Base-by-base conservation (phyloP, 1,140 invertebrate species). In the Pseudomyrmex flavicornis region DNA sequence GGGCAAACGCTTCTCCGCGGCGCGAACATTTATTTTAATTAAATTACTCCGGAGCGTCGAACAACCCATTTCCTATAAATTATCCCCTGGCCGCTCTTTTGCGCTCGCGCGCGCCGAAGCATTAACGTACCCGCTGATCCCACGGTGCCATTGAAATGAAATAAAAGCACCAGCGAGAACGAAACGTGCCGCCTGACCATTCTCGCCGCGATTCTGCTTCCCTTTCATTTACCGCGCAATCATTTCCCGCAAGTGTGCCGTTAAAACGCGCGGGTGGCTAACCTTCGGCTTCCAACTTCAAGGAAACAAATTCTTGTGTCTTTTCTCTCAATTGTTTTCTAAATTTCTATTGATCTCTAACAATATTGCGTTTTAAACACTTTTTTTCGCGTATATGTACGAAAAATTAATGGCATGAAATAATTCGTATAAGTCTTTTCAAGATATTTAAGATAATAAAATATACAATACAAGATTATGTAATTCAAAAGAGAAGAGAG, bases 31-130 rank as follows among this genome's bases (percentile, higher is more conserved):
- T 94, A 94, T 94, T 94, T 94, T 94, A 94, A 94, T 94, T 94
- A 94, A 94, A 94, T 94, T 94, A 94, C 93, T 93, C 89, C 91
- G 89, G 92, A 93, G 92, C 90, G 90, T 94, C 94, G 94, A 94
- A 94, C 94, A 94, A 94, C 92, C 94, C 94, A 94, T 94, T 94
- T 94, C 93, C 94, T 94, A 94, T 94, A 94, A 94, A 94, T 94
- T 94, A 94, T 94, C 91, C 93, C 92, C 93, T 93, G 90, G 90
- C 91, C 85, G 89, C 86, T 91, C 90, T 90, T 91, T 90, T 90
- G 82, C 61, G 63, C 74, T 83, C 82, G 84, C 83, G 61, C 58
- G 56, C 77, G 90, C 84, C 89, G 84, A 90, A 88, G 91, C 93
- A 94, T 94, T 94, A 94, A 94, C 93, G 93, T 93, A 92, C 91